Conservation (phyloP, 2,888 invertebrate genomes). For the Dichetophora obliterata region DNA sequence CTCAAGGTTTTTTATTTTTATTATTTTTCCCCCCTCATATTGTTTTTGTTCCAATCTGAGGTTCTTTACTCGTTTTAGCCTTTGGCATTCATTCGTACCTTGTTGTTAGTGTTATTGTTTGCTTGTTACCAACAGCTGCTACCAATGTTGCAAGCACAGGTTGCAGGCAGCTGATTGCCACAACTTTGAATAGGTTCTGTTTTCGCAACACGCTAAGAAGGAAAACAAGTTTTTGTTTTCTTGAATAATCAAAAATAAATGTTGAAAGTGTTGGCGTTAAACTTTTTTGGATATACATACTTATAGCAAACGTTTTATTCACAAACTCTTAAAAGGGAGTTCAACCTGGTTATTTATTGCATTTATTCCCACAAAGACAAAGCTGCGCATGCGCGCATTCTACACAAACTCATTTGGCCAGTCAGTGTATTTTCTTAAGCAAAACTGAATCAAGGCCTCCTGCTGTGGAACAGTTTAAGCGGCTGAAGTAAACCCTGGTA, state of each 20-base stretch:
- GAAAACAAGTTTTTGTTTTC: neutral
- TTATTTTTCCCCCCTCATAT: neutral
- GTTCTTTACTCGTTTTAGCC: neutral
- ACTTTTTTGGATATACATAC: no score
- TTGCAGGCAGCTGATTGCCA: constrained; percentile 34
- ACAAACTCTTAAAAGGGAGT: no score
- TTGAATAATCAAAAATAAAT: no score
- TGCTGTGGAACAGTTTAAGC: neutral
- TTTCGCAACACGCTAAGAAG: neutral
- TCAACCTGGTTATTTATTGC: neutral
- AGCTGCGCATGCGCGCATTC: neutral
- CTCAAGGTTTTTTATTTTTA: neutral
- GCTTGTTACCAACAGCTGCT: neutral
- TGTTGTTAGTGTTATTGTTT: neutral
- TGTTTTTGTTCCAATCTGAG: neutral
- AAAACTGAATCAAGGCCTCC: constrained; percentile 17
- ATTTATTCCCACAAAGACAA: neutral
- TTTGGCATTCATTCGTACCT: neutral
- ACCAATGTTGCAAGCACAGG: constrained; percentile 13
- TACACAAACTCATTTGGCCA: no score
- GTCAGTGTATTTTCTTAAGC: neutral
- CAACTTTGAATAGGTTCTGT: constrained; percentile 24
- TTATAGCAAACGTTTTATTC: no score
- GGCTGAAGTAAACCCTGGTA: neutral
- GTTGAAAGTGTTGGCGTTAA: no score